Evolutionary conservation across 2,888 invertebrate genomes (phyloP), one percentile per base, ranked within the genome.

Genomic region (Balanococcus diminutus): DNA sequence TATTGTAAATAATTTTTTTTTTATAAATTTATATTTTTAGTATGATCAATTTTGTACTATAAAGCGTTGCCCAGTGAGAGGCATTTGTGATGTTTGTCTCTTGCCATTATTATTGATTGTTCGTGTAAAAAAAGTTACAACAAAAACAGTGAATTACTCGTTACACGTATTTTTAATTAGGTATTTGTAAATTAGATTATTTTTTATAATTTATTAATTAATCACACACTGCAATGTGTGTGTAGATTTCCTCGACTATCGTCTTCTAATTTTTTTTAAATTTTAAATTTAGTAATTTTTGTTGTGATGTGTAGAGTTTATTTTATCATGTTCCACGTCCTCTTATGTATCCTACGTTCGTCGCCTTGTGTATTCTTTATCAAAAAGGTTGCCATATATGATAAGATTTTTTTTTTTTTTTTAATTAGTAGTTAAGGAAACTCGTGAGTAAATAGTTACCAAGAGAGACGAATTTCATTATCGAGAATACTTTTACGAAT

Each of bases 301-400:
- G n/a, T n/a, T 67, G 25, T 25, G 25, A 67, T 67, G 61, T 67
- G 16, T 14, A 67, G 25, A 46, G 3, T 46, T 9, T 67, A 67
- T 67, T 67, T 3, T 8, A 67, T 6, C 16, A 67, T 28, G 61
- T 67, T 67, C 61, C 61, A 67, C n/a, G 61, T n/a, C n/a, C n/a
- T n/a, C n/a, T n/a, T n/a, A n/a, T 25, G 61, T 67, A 11, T 67
- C 61, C 61, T 67, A 28, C 22, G 61, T 11, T 28, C 8, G 25
- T 67, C 61, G 22, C 25, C 61, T 22, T 67, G 51, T 75, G n/a
- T 75, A 25, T 75, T 75, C 4, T 75, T 32, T 31, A 75, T 75
- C 75, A 36, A n/a, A 75, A 75, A 32, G 32, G 75, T 75, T 75
- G 75, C 75, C 75, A 75, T 75, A 75, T 75, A 75, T 75, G 6